Percentiles rank a stretch among this genome's conserved stretches.
These are phyloP conservation scores for Falco berigora DNA, from an alignment of 2,797 vertebrate genomes.

Conservation along the genomic window DNA sequence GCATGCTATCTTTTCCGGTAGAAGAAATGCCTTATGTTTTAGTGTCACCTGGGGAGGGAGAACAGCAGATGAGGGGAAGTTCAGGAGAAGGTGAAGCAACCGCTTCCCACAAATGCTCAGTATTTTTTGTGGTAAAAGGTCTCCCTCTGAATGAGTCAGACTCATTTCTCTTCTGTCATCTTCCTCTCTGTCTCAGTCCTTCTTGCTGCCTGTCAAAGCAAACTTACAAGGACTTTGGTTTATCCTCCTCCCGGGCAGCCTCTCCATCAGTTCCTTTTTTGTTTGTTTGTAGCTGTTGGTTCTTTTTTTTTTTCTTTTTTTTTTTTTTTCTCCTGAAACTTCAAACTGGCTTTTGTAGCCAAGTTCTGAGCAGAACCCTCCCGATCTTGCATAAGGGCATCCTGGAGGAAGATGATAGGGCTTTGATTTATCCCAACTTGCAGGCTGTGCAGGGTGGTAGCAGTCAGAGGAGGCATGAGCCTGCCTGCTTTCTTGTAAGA, in stretches of 20 bases:
- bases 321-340: background rate
- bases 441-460: slow-evolving; percentile 7
- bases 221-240: background rate
- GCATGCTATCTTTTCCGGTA: background rate
- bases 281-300: background rate
- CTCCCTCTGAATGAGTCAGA: background rate
- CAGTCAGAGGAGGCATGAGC: slow-evolving; percentile 35
- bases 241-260: background rate
- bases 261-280: background rate
- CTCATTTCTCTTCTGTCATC: background rate
- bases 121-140: background rate
- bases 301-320: too few relatives aligned
- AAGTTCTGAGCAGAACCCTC: background rate
- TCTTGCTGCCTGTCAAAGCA: background rate
- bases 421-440: slow-evolving; percentile 2
- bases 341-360: background rate
- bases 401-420: slow-evolving; percentile 44
- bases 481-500: slow-evolving; percentile 38
- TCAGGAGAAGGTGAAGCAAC: background rate
- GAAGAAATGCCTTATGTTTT: background rate
- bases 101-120: background rate
- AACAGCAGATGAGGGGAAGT: background rate
- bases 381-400: slow-evolving; percentile 10
- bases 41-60: background rate
- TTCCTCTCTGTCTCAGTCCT: background rate